phyloP scores from a whole-genome alignment of 2,797 vertebrate genomes.

The Liasis olivaceus region DNA sequence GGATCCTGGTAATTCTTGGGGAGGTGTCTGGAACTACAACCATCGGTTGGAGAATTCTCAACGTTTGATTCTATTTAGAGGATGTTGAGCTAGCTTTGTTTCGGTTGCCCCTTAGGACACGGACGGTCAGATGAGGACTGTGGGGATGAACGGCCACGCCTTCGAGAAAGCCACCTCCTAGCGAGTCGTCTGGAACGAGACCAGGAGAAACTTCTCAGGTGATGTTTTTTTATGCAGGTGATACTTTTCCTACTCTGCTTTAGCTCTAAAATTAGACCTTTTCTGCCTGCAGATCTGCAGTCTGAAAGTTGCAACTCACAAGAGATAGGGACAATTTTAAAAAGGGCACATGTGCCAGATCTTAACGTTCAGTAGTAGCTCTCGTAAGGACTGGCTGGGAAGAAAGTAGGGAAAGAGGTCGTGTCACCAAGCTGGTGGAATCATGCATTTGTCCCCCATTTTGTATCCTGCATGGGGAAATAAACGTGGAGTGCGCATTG shows the following conservation, averaged over 20 bases:
- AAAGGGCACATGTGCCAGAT: background rate
- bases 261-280: background rate
- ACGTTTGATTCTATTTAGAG: background rate
- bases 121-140: constrained; percentile 85
- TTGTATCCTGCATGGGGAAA: background rate
- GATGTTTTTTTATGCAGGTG: constrained; percentile 25
- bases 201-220: constrained; percentile 95
- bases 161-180: constrained; percentile 86
- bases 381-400: background rate
- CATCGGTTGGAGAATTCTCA: too few species aligned
- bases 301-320: background rate
- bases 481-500: too few species aligned
- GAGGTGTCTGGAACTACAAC: background rate
- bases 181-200: constrained; percentile 88
- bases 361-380: background rate
- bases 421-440: background rate
- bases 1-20: background rate
- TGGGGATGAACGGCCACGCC: constrained; percentile 82
- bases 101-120: constrained; percentile 66
- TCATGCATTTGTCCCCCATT: too few species aligned
- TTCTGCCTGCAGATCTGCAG: background rate
- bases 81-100: background rate
- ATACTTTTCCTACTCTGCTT: background rate
- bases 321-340: too few species aligned
- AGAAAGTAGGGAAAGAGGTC: background rate